These are phyloP conservation scores for Paracyprichromis sp. DNA, from an alignment of 2,113 vertebrate species.

Conservation along the genomic window DNA sequence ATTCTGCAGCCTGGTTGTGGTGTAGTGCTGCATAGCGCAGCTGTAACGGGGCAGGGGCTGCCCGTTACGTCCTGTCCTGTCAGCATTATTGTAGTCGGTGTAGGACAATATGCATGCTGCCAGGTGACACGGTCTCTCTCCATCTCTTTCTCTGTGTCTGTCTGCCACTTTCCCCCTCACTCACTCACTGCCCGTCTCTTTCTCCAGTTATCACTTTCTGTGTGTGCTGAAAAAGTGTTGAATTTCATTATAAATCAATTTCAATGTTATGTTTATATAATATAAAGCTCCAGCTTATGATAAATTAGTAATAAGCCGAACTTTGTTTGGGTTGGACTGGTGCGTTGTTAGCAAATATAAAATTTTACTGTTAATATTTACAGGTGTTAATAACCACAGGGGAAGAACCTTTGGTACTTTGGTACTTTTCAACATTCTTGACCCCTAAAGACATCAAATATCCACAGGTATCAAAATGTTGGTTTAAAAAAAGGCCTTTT, in stretches of 20 bases:
- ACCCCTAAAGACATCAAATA: not conserved
- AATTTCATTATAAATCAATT: not conserved
- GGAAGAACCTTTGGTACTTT: not conserved
- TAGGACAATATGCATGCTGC: not conserved
- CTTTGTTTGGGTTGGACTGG: not conserved
- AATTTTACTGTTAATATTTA: not conserved
- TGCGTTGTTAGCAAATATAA: not conserved
- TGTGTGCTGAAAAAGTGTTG: not conserved
- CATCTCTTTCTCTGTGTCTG: not conserved
- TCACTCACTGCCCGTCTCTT: not conserved
- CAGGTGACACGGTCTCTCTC: conserved; percentile 7
- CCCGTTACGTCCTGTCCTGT: conserved; percentile 6
- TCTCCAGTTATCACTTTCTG: not conserved
- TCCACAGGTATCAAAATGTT: not conserved
- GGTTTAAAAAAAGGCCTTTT: not conserved
- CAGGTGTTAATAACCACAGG: not conserved
- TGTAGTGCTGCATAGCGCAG: conserved; percentile 6
- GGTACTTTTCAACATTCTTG: not conserved
- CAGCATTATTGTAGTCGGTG: conserved; percentile 6
- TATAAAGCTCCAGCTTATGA: not conserved
- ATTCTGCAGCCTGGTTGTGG: not conserved
- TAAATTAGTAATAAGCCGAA: not conserved
- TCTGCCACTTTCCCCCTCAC: not conserved
- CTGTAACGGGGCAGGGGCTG: not conserved
- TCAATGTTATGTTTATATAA: not conserved